Evolutionary conservation across 2,113 vertebrate genomes (phyloP), one percentile per base, ranked within the genome.

Genomic region (Camelus bactrianus): DNA sequence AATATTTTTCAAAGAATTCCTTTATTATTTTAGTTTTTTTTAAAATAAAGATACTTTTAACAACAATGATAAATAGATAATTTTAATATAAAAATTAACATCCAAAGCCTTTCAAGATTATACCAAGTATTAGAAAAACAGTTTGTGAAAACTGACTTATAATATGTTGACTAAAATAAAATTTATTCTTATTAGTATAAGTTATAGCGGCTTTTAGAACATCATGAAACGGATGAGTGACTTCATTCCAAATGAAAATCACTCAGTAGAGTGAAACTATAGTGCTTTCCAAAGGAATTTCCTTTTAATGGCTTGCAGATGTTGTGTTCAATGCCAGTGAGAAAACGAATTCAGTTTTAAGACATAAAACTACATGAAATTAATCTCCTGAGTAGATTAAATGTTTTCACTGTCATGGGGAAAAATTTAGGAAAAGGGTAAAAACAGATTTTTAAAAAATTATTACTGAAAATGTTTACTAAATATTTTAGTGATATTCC

Each of bases 281-380:
- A 60, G 69, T 65, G 73, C 64, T 95, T 89, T 91, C 62, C 67
- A 86, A 91, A 98, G 77, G n/a, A 81, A 70, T 96, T n/a, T 85
- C 91, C 91, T 52, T 97, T 92, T 95, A 96, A 96, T 67, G 54
- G 58, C 52, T 93, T 97, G 60, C 77, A 97, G 90, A 96, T 96
- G 67, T 96, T 58, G n/a, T 97, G 76, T 94, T 97, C 91, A 60
- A 52, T 88, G 76, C 96, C 96, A 88, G 42, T 35, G 30, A 42
- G 81, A 97, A 97, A 96, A 79, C 72, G 26, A 56, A 81, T 86
- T 95, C 2, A 42, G 60, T 22, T 95, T 97, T 91, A 94, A 58
- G 69, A 97, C 87, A 88, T 96, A 96, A 76, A 96, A 8, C 38
- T 65, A 97, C 12, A 92, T 90, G 12, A 58, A 77, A 48, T 42